Conservation (phyloP, 2,797 vertebrate species). For the Poecilia velifera region DNA sequence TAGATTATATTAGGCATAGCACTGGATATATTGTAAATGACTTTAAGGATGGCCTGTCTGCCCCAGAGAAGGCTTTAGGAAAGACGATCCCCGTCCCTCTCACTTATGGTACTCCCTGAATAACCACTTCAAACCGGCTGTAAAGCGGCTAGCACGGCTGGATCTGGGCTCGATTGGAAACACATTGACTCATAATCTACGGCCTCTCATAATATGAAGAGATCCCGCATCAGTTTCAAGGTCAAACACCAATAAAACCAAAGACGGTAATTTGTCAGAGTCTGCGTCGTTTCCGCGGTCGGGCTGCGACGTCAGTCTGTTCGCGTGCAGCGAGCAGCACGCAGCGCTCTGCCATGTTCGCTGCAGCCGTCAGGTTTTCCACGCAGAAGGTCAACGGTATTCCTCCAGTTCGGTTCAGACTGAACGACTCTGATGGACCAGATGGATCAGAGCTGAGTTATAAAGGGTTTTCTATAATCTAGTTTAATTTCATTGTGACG, state of each 20-base stretch:
- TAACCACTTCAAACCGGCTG: slow-evolving; percentile 72
- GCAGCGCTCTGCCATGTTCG: slow-evolving; percentile 11
- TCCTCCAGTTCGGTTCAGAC: slow-evolving; percentile 40
- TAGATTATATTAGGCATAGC: slow-evolving; percentile 51
- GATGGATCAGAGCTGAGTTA: slow-evolving; percentile 3
- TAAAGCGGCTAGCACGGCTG: slow-evolving; percentile 57
- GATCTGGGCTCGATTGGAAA: slow-evolving; percentile 72
- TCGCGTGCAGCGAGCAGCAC: background rate
- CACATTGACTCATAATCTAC: slow-evolving; percentile 76
- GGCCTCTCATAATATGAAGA: slow-evolving; percentile 55
- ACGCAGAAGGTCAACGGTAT: slow-evolving; percentile 55
- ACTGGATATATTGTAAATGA: slow-evolving; percentile 66
- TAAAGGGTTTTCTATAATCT: too few relatives aligned
- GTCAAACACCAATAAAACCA: slow-evolving; percentile 77
- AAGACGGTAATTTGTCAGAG: slow-evolving; percentile 75
- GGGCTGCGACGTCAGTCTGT: slow-evolving; percentile 50
- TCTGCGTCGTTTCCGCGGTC: slow-evolving; percentile 40
- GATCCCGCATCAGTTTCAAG: slow-evolving; percentile 69
- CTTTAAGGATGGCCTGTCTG: slow-evolving; percentile 68
- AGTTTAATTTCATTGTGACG: too few relatives aligned
- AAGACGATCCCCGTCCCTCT: slow-evolving; percentile 69
- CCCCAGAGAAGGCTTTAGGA: slow-evolving; percentile 59
- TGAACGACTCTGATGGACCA: slow-evolving; percentile 46
- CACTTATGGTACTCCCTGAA: slow-evolving; percentile 52
- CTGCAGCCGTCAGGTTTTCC: slow-evolving; percentile 10